phyloP scores from a whole-genome alignment of 2,797 vertebrate species.

The Gymnopithys bicolor region DNA sequence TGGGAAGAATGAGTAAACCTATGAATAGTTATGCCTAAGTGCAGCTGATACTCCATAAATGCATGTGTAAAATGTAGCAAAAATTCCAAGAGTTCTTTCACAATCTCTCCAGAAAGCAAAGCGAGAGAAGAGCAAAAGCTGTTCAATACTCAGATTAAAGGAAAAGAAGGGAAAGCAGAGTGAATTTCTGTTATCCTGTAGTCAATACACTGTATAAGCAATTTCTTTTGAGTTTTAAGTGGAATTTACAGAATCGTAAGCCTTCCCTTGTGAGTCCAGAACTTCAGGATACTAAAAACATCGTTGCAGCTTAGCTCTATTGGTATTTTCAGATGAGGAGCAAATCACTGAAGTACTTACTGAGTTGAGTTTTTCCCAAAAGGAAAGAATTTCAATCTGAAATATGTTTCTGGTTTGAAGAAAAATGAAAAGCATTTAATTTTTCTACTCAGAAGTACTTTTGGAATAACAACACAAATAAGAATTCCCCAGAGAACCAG shows the following conservation, averaged over 20 bases:
- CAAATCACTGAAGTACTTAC: neutral
- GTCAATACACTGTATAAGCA: neutral
- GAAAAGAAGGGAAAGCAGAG: neutral
- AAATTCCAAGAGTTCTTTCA: neutral
- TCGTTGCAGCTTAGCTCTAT: neutral
- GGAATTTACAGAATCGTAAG: conserved; percentile 13
- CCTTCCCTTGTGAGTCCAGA: neutral
- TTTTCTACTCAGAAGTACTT: neutral
- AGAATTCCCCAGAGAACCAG: neutral
- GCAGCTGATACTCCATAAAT: neutral
- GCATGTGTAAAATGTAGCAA: neutral
- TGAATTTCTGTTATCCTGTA: neutral
- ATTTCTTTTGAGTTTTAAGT: neutral
- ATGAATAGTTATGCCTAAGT: neutral
- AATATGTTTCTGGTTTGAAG: neutral
- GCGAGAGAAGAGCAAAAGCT: neutral
- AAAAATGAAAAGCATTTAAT: neutral
- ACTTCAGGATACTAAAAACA: neutral
- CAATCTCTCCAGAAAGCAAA: neutral
- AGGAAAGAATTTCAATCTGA: conserved; percentile 2
- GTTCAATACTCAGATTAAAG: neutral
- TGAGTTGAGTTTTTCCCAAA: neutral
- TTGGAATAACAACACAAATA: neutral
- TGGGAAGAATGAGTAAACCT: neutral
- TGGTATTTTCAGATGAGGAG: neutral